phyloP scores from a whole-genome alignment of 2,797 vertebrate species.

The Dermochelys coriacea region DNA sequence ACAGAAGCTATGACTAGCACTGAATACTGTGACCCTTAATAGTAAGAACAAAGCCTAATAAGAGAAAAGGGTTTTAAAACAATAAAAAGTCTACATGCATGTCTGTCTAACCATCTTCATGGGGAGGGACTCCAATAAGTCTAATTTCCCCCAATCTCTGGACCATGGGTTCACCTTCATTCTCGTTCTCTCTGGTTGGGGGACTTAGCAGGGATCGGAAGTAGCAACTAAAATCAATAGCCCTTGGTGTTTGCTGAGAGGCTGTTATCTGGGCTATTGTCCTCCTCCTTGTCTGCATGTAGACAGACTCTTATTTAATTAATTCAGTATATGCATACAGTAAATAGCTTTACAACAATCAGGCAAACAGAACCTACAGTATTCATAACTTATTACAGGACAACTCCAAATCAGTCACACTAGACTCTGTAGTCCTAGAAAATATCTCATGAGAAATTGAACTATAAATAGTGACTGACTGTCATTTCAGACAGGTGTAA shows the following conservation, averaged over 20 bases:
- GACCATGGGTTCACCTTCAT: background rate
- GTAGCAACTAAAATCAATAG: background rate
- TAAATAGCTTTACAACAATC: background rate
- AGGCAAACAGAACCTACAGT: background rate
- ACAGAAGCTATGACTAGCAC: background rate
- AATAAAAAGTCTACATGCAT: background rate
- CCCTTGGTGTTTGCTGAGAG: background rate
- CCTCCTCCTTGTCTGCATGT: background rate
- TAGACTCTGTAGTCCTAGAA: background rate
- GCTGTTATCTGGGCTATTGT: background rate
- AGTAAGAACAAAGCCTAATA: background rate
- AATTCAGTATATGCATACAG: background rate
- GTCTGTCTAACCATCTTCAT: background rate
- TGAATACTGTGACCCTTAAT: background rate
- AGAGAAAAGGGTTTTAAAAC: background rate
- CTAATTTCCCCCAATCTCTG: background rate
- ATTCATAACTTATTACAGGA: background rate
- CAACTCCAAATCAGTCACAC: background rate
- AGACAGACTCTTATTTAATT: background rate
- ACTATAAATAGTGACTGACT: accelerated
- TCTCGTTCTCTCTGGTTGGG: background rate
- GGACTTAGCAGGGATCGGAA: background rate
- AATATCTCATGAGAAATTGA: background rate
- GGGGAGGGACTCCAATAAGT: background rate
- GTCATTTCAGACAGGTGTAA: background rate